Evolutionary conservation across 1,140 invertebrate genomes (phyloP), one percentile per base, ranked within the genome.

Genomic region (Zaprionus inermis): DNA sequence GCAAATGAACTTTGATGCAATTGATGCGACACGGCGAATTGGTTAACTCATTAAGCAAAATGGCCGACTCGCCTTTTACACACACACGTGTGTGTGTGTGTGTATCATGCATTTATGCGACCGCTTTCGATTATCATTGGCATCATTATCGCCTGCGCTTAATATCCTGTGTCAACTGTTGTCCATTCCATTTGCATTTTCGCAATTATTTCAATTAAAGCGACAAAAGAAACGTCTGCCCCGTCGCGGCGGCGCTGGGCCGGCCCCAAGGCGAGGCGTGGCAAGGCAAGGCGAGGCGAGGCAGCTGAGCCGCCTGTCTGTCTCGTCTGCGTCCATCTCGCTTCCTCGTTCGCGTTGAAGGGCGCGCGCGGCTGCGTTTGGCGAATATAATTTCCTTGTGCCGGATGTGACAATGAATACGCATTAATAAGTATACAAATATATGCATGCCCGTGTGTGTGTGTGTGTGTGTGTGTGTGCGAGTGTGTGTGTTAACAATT

Each of bases 121-220:
- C 38, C 38, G 38, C 38, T 51, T 24, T 51, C 51, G 38, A 60
- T 57, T 36, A 49, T 44, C 34, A 63, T n/a, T 34, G 59, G 34
- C 32, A 65, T 52, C 52, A 51, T 63, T 51, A 67, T 64, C 38
- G 54, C 10, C 41, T 38, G 18, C 32, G 71, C 36, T 73, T 73
- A 73, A 73, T 73, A 73, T 73, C 71, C 84, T 88, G 83, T 88
- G 83, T 88, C 79, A 89, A 86, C 83, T 88, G 79, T 77, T 78
- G 83, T 80, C 80, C 76, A 83, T 89, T 78, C 77, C 79, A 90
- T 89, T 89, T 89, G 80, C 85, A 89, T 89, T 90, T 90, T 89
- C 81, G 81, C 84, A 90, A 89, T 89, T 90, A 89, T 89, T 89
- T 89, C 85, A 89, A 89, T 89, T 89, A 89, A 89, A 89, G 81